Conservation (phyloP, 2,113 vertebrate species). For the Kobus ellipsiprymnus region DNA sequence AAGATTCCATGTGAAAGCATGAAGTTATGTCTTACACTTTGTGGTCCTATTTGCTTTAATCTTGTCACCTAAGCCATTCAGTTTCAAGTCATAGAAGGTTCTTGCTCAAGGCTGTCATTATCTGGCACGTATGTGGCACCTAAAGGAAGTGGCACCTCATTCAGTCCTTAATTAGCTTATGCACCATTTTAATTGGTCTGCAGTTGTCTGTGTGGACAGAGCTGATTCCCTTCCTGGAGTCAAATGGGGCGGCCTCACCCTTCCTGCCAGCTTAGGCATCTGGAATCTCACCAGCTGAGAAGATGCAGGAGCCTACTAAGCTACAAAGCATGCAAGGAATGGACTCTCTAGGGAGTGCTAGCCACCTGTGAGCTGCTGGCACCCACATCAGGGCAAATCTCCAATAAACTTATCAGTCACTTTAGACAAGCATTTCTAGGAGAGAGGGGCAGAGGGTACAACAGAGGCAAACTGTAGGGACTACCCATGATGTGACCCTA, state of each 20-base stretch:
- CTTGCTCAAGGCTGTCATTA: constrained; percentile 3
- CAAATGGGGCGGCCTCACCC: neutral
- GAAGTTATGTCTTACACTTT: neutral
- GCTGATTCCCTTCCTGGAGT: constrained; percentile 16
- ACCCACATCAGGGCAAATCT: neutral
- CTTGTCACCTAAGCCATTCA: neutral
- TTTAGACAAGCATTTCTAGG: neutral
- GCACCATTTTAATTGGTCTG: constrained; percentile 35
- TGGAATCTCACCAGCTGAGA: neutral
- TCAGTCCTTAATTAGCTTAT: neutral
- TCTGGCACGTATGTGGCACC: neutral
- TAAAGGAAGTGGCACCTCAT: neutral
- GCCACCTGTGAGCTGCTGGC: neutral
- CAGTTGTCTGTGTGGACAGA: constrained; percentile 12
- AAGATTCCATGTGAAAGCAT: neutral
- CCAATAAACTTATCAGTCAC: neutral
- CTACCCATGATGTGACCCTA: neutral
- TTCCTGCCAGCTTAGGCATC: constrained; percentile 27
- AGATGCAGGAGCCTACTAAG: neutral
- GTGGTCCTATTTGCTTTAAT: neutral
- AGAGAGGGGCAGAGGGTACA: neutral
- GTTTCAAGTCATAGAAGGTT: neutral
- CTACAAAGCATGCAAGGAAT: neutral
- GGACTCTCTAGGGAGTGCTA: neutral
- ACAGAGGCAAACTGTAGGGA: neutral